Conservation (phyloP, 2,113 vertebrate species). For the Lathamus discolor region DNA sequence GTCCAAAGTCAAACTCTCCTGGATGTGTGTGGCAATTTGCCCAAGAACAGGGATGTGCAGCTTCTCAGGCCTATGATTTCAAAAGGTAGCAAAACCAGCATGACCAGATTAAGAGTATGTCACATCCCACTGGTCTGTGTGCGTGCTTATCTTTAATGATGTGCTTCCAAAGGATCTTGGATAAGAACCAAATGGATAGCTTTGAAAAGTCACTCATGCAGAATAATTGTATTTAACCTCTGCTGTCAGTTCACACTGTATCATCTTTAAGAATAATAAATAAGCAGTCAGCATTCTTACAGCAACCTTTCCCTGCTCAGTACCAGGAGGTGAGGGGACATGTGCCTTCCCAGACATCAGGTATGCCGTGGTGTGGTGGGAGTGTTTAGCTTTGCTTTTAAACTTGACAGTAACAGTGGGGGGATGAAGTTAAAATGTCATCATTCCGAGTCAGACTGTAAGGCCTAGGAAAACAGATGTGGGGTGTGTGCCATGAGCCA, state of each 20-base stretch:
- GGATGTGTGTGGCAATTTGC: neutral
- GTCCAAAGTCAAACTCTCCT: neutral
- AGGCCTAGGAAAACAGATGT: constrained; percentile 61
- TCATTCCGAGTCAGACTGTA: constrained; percentile 28
- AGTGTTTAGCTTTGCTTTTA: constrained; percentile 1
- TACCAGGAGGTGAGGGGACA: constrained; percentile 58
- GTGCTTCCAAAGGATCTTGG: constrained; percentile 17
- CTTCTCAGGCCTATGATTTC: neutral
- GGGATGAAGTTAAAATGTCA: constrained; percentile 27
- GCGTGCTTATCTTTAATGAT: neutral
- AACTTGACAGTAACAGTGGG: constrained; percentile 24
- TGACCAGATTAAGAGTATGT: neutral
- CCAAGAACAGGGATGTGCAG: neutral
- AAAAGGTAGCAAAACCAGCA: neutral
- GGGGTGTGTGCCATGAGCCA: constrained; percentile 37
- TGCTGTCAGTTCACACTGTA: neutral
- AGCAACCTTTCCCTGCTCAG: neutral
- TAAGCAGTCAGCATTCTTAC: constrained; percentile 36
- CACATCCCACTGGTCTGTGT: neutral
- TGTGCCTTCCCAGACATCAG: neutral
- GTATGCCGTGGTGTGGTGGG: neutral
- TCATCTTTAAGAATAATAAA: constrained; percentile 37
- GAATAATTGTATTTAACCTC: constrained; percentile 6
- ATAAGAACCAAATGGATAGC: constrained; percentile 7
- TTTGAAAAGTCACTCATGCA: neutral